Percentiles rank a stretch among this genome's conserved stretches.
Evolutionary conservation across 2,797 vertebrate species (phyloP).

Genomic region (Eulemur albifrons): DNA sequence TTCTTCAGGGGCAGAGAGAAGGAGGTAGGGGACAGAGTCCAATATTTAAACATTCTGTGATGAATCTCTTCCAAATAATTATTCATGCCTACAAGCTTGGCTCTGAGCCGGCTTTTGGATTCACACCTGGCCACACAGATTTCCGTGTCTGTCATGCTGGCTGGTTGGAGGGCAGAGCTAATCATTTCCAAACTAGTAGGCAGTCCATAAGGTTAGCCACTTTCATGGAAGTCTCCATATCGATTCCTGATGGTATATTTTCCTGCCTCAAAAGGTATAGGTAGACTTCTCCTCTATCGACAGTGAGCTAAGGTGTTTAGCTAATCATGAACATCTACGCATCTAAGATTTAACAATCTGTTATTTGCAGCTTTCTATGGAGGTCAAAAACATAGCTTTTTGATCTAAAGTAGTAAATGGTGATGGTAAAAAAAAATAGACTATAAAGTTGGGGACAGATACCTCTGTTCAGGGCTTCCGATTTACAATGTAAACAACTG

Average conservation of each 20-base stretch:
- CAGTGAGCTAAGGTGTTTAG: background rate
- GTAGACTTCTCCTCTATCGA: background rate
- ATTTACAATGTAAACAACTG: background rate
- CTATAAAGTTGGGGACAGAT: background rate
- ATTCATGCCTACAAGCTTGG: background rate
- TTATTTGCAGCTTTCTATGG: background rate
- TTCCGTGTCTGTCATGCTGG: background rate
- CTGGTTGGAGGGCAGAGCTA: background rate
- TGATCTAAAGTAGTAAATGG: background rate
- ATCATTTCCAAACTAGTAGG: background rate
- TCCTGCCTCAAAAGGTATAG: background rate
- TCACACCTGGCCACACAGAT: background rate
- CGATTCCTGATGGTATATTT: background rate
- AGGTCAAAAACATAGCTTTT: background rate
- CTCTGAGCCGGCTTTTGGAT: background rate
- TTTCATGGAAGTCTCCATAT: background rate
- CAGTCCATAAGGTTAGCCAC: background rate
- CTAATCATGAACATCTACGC: background rate
- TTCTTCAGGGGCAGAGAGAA: background rate
- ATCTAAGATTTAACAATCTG: background rate
- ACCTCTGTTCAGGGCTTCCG: background rate
- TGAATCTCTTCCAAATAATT: conserved; percentile 23
- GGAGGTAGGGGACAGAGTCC: background rate
- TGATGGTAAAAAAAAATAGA: background rate
- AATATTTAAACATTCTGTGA: background rate